Evolutionary conservation across 2,797 vertebrate species (phyloP), one percentile per base, ranked within the genome.

Genomic region (Acipenser oxyrinchus): DNA sequence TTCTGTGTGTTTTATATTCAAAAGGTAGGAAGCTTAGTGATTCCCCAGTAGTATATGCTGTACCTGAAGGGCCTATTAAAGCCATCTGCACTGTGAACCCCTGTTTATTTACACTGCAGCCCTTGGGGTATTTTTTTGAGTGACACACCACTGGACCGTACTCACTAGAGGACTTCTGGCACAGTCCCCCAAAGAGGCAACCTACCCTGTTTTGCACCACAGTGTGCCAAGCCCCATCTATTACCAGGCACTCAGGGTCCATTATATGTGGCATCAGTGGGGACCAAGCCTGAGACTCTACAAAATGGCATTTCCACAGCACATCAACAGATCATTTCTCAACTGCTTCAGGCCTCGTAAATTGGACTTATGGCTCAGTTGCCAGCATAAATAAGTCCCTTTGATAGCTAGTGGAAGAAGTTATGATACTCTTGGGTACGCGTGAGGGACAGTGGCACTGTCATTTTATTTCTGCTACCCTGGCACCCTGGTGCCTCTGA

Each of bases 381-480:
- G 90, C 90, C 91, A 91, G 93, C 94, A 96, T 97, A 97, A 98
- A 98, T 97, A 96, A 97, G 95, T 96, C 95, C 94, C 94, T 97
- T 95, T 97, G 95, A 97, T 97, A 94, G 94, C 95, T 96, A 93
- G 91, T 87, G 91, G 92, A 91, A 93, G 94, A 95, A 91, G 93
- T 95, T 95, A 96, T 88, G 93, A 91, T 92, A 94, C 95, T 93
- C 94, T 91, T 90, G 94, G 95, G 95, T 93, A 90, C 81, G 88
- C 82, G 89, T 83, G 87, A 80, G 93, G 93, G 93, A 93, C 93
- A 91, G 89, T 93, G 93, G 91, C 90, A 90, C 92, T 91, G 93
- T 92, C 90, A 90, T 87, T 90, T 90, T 90, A 74, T 91, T 90
- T 85, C 88, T 88, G 87, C 85, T 91, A 88, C 88, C 93, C 91